A percentile compares a stretch with the other conserved stretches of the same genome.
phyloP scores from a whole-genome alignment of 2,113 vertebrate genomes.

The Mus pahari region DNA sequence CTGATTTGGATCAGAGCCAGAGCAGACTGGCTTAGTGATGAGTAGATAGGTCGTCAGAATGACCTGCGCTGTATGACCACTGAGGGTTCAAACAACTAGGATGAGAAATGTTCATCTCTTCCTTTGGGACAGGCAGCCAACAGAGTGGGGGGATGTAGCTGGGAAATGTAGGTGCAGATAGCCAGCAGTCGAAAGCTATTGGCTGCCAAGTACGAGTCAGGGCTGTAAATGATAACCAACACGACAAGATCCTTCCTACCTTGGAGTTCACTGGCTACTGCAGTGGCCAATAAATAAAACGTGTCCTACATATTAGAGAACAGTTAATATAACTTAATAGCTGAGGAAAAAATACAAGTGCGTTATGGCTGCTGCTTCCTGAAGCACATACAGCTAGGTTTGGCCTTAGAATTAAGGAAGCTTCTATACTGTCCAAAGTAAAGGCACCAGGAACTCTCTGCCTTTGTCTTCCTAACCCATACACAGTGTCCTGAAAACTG shows the following conservation, averaged over 20 bases:
- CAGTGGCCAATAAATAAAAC: background rate
- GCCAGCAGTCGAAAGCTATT: background rate
- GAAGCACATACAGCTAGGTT: background rate
- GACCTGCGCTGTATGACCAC: background rate
- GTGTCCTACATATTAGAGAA: background rate
- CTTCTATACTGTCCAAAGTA: constrained; percentile 38
- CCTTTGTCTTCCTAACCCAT: constrained; percentile 19
- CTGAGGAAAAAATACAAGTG: background rate
- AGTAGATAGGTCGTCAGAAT: background rate
- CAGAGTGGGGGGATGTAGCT: background rate
- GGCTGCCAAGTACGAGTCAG: no score
- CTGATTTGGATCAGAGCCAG: background rate
- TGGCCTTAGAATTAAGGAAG: constrained; percentile 55
- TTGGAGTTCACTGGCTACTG: background rate
- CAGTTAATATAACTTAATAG: constrained; percentile 15
- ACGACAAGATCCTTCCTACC: background rate
- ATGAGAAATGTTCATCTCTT: background rate
- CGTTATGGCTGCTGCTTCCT: background rate
- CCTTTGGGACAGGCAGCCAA: background rate
- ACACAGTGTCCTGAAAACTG: constrained; percentile 21
- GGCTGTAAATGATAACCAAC: no score
- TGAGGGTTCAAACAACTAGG: background rate
- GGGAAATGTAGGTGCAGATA: background rate
- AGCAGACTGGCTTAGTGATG: background rate
- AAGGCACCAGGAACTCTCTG: background rate